Evolutionary conservation across 2,888 invertebrate genomes (phyloP).

Genomic region (Mythimna loreyi): DNA sequence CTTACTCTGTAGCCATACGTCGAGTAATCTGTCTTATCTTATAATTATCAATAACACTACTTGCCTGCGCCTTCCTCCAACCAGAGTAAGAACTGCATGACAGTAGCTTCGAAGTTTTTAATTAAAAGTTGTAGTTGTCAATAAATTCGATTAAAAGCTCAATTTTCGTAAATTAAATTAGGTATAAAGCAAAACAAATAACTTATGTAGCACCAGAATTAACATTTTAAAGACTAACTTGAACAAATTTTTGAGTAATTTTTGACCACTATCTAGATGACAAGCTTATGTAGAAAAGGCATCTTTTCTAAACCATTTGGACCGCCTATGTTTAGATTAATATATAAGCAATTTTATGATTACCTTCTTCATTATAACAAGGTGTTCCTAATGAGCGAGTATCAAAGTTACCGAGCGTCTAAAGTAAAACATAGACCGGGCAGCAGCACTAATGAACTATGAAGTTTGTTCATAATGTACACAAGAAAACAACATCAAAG

Average conservation of each 20-base stretch:
- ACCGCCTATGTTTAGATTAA: not conserved
- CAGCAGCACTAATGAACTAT: constrained; percentile 61
- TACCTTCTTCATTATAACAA: constrained; percentile 3
- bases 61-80: too few relatives aligned
- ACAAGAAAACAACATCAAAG: constrained; percentile 13
- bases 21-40: not conserved
- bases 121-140: not conserved
- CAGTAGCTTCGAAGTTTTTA: not conserved
- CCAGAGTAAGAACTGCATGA: not conserved
- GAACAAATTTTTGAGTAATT: too few relatives aligned
- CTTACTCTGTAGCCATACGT: too few relatives aligned
- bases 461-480: constrained; percentile 35
- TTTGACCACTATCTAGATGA: too few relatives aligned
- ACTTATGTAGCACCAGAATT: too few relatives aligned
- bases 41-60: not conserved
- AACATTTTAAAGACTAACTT: too few relatives aligned
- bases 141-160: too few relatives aligned
- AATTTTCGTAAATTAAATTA: too few relatives aligned
- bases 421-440: constrained; percentile 49
- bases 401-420: constrained; percentile 15
- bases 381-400: constrained; percentile 6
- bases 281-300: too few relatives aligned
- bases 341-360: not conserved
- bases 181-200: too few relatives aligned
- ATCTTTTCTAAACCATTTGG: too few relatives aligned